Evolutionary conservation across 2,797 vertebrate species (phyloP), one percentile per base, ranked within the genome.

Genomic region (Dicrostonyx torquatus): DNA sequence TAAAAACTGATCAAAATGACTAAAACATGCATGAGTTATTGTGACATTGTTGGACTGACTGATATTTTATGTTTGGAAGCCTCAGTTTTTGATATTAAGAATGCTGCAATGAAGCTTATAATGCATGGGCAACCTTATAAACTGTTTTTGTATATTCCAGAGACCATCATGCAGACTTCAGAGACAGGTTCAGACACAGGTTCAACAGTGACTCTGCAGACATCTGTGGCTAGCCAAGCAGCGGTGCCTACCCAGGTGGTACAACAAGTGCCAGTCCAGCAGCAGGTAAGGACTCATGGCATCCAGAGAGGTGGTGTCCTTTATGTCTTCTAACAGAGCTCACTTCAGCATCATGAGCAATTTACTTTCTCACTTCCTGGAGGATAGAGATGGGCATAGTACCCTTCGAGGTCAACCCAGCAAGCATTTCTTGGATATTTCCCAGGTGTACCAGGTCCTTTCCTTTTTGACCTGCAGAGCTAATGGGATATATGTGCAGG

Each of bases 171-270:
- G 98, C 98, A 99, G 98, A 99, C 98, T 62, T 98, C 98, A 95
- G 98, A 99, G 98, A 98, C 98, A 90, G 98, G 98, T 94, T 98
- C 98, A 1, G 98, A 99, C 97, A 99, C 98, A 97, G 97, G 98
- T 97, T 99, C 98, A 0, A 98, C 98, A 96, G 98, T 99, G 98
- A 99, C 98, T 97, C 98, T 99, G 94, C 98, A 99, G 96, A 98
- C 98, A 45, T 99, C 98, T 91, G 98, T 98, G 97, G 98, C 98
- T 97, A 98, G 98, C 93, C 98, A 99, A 96, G 98, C 98, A 97
- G 98, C 98, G 96, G 98, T 98, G 97, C 98, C 98, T 96, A 98
- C 98, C 3, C 98, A 99, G 93, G 98, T 98, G 93, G 98, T 99
- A 84, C 98, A 99, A 96, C 98, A 99, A 43, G 98, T 99, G 84